These are phyloP conservation scores for Coenonympha arcania DNA, from an alignment of 2,888 invertebrate genomes.

Conservation along the genomic window DNA sequence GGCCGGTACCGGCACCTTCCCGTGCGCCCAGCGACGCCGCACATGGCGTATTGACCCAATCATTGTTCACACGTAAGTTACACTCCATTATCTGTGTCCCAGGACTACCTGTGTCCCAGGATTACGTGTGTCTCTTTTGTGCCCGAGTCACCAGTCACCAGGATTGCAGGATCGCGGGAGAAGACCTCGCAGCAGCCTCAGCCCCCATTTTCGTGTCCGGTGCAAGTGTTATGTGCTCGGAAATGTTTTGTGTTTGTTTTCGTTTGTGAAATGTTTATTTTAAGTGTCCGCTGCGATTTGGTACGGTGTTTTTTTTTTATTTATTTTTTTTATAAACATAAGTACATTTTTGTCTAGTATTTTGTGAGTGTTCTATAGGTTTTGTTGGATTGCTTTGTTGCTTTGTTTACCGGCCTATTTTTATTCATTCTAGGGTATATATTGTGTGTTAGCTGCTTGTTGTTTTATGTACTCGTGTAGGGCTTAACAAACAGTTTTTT, in stretches of 20 bases:
- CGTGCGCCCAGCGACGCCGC: constrained; percentile 34
- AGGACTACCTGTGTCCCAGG: too few relatives aligned
- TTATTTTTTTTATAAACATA: not conserved
- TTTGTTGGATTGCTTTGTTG: not conserved
- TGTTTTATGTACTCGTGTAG: too few relatives aligned
- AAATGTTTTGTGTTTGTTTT: constrained; percentile 17
- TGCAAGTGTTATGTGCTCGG: constrained; percentile 12
- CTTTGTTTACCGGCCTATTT: too few relatives aligned
- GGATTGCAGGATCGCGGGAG: constrained; percentile 7
- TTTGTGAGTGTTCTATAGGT: not conserved
- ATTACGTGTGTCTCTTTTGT: too few relatives aligned
- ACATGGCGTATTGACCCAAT: constrained; percentile 55
- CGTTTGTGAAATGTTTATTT: constrained; percentile 19
- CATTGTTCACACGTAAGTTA: constrained; percentile 49
- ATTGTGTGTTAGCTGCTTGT: too few relatives aligned
- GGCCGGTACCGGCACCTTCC: constrained; percentile 24
- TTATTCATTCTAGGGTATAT: too few relatives aligned
- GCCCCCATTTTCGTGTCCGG: not conserved
- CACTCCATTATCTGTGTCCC: constrained; percentile 13
- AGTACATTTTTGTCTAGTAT: not conserved
- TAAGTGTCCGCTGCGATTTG: constrained; percentile 9
- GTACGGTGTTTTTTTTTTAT: not conserved
- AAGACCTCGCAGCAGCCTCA: too few relatives aligned
- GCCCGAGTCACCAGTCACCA: too few relatives aligned
- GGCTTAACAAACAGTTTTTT: too few relatives aligned